Conservation (phyloP, 1,140 invertebrate genomes). For the Holcopasites calliopsidis region DNA sequence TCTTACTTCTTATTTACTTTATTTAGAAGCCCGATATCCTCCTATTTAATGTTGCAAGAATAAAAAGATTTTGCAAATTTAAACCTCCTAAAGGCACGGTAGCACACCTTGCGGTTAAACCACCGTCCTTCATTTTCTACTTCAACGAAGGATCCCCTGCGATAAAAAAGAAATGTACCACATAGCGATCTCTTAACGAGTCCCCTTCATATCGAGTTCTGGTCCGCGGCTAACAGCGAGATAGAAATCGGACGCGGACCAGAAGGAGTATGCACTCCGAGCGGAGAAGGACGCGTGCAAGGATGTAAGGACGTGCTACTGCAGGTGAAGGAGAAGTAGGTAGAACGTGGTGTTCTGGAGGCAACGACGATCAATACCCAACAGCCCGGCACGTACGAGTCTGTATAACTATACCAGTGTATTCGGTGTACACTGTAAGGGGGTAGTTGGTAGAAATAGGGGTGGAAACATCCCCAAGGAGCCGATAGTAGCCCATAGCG, state of each 20-base stretch:
- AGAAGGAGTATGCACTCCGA: constrained; percentile 41
- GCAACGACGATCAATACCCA: constrained; percentile 74
- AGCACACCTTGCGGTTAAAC: no score
- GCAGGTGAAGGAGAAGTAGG: constrained; percentile 73
- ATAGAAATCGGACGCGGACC: constrained; percentile 56
- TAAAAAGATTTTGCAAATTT: no score
- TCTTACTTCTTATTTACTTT: no score
- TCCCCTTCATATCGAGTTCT: constrained; percentile 54
- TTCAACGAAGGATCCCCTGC: not conserved
- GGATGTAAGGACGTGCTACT: constrained; percentile 69
- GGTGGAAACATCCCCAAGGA: constrained; percentile 76
- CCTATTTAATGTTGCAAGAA: no score
- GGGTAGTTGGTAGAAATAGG: constrained; percentile 72
- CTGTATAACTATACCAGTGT: constrained; percentile 70
- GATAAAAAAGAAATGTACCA: constrained; percentile 9
- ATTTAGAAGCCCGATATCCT: no score
- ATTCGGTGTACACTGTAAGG: constrained; percentile 69
- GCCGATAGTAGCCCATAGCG: constrained; percentile 72
- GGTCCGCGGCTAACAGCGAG: constrained; percentile 44
- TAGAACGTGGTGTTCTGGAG: constrained; percentile 62
- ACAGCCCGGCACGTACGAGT: constrained; percentile 66
- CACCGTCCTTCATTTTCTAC: no score
- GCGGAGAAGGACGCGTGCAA: constrained; percentile 62
- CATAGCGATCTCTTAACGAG: constrained; percentile 14
- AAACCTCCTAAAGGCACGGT: not conserved